Conservation (phyloP, 2,888 invertebrate genomes). For the Drosophila paramelanica region DNA sequence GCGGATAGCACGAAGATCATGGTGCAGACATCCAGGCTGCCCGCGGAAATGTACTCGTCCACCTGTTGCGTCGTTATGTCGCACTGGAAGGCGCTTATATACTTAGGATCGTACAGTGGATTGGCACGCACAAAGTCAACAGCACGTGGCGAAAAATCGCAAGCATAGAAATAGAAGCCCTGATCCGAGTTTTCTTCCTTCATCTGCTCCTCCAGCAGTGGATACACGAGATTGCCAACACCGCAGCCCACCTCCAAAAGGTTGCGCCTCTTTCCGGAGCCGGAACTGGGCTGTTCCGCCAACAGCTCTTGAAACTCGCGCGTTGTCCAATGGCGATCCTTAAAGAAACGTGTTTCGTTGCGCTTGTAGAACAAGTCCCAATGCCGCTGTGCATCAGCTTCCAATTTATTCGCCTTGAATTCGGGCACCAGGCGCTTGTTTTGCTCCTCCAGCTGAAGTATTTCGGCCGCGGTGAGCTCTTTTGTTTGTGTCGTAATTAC, state of each 20-base stretch:
- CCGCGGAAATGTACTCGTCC: conserved; percentile 85
- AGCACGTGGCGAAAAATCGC: conserved; percentile 97
- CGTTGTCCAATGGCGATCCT: conserved; percentile 98
- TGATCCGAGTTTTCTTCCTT: conserved; percentile 61
- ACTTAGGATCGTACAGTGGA: conserved; percentile 88
- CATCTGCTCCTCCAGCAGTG: conserved; percentile 91
- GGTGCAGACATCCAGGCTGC: conserved; percentile 91
- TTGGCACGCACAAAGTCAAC: conserved; percentile 92
- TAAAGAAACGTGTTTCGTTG: conserved; percentile 96
- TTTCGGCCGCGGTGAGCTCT: conserved; percentile 86
- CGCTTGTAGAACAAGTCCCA: conserved; percentile 99
- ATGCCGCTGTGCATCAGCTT: conserved; percentile 92
- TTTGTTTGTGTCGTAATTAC: conserved; percentile 68
- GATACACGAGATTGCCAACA: conserved; percentile 98
- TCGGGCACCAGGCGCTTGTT: conserved; percentile 89
- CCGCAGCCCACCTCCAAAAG: conserved; percentile 95
- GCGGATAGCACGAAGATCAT: conserved; percentile 98
- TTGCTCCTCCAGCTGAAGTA: conserved; percentile 88
- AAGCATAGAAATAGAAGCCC: conserved; percentile 92
- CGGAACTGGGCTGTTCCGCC: conserved; percentile 83
- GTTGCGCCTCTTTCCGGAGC: conserved; percentile 83
- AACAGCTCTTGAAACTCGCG: conserved; percentile 95
- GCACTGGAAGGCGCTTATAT: conserved; percentile 92
- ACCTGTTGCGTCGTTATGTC: conserved; percentile 92
- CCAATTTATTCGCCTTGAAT: conserved; percentile 91